Percentiles rank a stretch among this genome's conserved stretches.
Conservation (phyloP, 2,888 invertebrate genomes). For the Ennomos erosarius region DNA sequence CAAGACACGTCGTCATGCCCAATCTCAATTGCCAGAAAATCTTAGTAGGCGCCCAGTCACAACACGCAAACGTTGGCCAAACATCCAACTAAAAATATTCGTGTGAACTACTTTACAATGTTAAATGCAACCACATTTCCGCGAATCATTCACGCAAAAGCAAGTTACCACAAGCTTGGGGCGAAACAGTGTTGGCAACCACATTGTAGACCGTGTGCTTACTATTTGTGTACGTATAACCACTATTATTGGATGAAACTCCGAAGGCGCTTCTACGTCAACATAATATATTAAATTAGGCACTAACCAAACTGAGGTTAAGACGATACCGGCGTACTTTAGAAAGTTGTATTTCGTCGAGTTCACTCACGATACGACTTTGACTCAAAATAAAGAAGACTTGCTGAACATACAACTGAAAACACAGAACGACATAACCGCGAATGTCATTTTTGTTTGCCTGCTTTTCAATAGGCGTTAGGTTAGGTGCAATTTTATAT, state of each 20-base stretch:
- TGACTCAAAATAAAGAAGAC: too few species aligned
- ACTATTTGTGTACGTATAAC: conserved; percentile 44
- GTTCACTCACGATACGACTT: background rate
- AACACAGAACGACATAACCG: too few species aligned
- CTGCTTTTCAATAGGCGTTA: too few species aligned
- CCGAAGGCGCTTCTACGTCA: conserved; percentile 32
- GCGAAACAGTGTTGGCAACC: conserved; percentile 56
- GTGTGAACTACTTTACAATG: background rate
- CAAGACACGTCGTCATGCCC: too few species aligned
- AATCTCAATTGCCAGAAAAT: too few species aligned
- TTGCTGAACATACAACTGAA: too few species aligned
- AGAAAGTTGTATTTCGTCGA: conserved; percentile 5
- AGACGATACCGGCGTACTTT: conserved; percentile 24
- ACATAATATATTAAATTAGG: conserved; percentile 36
- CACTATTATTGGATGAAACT: conserved; percentile 53
- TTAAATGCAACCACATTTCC: conserved; percentile 41
- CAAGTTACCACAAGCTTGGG: conserved; percentile 60
- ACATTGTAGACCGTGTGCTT: conserved; percentile 48
- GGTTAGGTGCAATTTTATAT: too few species aligned
- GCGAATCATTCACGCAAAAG: conserved; percentile 43
- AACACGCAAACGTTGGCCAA: too few species aligned
- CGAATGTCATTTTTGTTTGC: too few species aligned
- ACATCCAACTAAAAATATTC: too few species aligned
- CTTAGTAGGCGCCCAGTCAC: too few species aligned
- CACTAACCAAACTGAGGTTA: conserved; percentile 28